These are phyloP conservation scores for Crambe crambe DNA, from an alignment of 37 sponge, comb jelly and placozoan genomes.

Conservation along the genomic window DNA sequence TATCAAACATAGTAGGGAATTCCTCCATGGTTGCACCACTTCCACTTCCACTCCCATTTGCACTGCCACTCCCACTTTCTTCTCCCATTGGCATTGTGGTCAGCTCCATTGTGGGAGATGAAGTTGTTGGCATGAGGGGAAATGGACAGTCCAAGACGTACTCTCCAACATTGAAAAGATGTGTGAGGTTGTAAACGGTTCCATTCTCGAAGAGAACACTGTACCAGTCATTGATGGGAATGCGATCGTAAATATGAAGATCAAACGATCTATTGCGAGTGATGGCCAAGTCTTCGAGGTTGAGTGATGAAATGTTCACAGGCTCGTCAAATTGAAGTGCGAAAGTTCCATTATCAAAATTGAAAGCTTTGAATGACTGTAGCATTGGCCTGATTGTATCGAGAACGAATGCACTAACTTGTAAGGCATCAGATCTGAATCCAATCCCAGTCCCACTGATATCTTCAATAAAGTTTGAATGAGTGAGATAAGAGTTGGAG, in stretches of 20 bases:
- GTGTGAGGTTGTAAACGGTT: conserved; percentile 48
- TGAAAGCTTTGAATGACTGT: conserved; percentile 54
- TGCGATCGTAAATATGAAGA: conserved; percentile 49
- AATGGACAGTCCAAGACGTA: conserved; percentile 52
- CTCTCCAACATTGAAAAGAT: conserved; percentile 35
- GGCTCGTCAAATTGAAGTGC: conserved; percentile 84
- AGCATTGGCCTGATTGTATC: conserved; percentile 73
- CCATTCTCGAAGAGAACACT: conserved; percentile 57
- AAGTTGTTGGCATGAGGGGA: conserved; percentile 5
- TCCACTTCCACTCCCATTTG: conserved; percentile 24
- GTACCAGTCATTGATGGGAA: conserved; percentile 43
- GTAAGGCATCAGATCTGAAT: conserved; percentile 38
- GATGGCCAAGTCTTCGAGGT: conserved; percentile 56
- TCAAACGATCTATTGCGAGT: conserved; percentile 40
- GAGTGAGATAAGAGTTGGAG: conserved; percentile 52
- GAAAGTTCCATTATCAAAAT: conserved; percentile 71
- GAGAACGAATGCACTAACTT: conserved; percentile 32
- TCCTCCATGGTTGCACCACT: not conserved
- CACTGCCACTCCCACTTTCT: conserved; percentile 13
- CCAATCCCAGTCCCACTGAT: conserved; percentile 46
- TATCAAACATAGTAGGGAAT: not conserved
- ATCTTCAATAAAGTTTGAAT: conserved; percentile 56
- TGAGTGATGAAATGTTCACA: conserved; percentile 64
- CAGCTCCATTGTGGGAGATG: not conserved
- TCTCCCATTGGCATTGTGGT: not conserved